Conservation (phyloP, 2,797 vertebrate species). For the Phaenicophaeus curvirostris region DNA sequence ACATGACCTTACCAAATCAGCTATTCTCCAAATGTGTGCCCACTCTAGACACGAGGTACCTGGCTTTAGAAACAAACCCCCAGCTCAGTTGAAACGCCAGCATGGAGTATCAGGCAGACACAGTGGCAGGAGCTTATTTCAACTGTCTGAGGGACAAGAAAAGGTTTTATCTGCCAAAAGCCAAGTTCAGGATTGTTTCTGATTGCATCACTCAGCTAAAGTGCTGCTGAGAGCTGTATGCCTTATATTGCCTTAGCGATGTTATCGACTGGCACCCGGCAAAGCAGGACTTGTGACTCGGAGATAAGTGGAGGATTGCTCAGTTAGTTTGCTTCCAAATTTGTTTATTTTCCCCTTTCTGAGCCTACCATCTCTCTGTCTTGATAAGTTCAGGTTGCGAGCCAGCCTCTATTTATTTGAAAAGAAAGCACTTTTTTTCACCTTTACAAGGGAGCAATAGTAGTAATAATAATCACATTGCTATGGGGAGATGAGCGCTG, state of each 20-base stretch:
- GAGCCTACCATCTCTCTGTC: neutral
- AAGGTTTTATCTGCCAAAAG: neutral
- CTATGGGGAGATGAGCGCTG: neutral
- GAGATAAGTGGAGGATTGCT: slow-evolving; percentile 24
- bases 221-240: neutral
- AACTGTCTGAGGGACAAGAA: neutral
- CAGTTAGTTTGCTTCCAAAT: neutral
- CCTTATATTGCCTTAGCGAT: neutral
- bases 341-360: neutral
- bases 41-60: fast-evolving
- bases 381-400: neutral
- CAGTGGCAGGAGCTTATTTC: neutral
- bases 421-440: neutral
- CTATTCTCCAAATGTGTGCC: neutral
- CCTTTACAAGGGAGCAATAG: neutral
- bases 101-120: fast-evolving
- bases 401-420: neutral
- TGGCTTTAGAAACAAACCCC: neutral
- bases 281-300: neutral
- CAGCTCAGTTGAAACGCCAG: neutral
- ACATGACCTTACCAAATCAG: fast-evolving
- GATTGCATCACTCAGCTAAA: slow-evolving; percentile 37
- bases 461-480: neutral
- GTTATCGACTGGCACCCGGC: neutral
- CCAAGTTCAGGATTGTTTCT: neutral